phyloP scores from a whole-genome alignment of 2,113 vertebrate genomes.

The Heloderma charlesbogerti region DNA sequence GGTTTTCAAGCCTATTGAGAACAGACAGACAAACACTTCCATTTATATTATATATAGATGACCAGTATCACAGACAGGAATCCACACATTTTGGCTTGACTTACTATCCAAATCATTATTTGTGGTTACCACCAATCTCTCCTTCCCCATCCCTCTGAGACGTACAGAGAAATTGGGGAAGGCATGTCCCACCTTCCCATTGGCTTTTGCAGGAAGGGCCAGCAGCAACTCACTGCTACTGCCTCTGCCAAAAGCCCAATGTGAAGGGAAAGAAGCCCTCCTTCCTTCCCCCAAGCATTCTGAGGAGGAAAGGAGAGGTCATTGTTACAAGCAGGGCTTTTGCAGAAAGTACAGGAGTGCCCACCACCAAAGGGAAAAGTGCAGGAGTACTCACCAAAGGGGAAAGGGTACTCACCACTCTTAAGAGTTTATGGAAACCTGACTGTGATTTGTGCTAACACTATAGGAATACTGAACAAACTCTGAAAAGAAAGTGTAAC shows the following conservation, averaged over 20 bases:
- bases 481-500: neutral
- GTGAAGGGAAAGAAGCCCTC: neutral
- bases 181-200: no score
- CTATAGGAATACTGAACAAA: neutral
- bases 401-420: neutral
- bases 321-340: neutral
- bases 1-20: no score
- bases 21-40: no score
- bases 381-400: neutral
- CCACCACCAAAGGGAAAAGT: neutral
- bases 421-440: neutral
- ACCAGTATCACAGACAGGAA: neutral
- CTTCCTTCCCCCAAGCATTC: neutral
- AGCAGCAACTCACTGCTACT: neutral
- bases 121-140: neutral
- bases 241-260: neutral
- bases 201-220: neutral
- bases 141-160: neutral
- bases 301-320: neutral
- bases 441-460: neutral
- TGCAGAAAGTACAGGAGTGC: neutral
- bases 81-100: neutral
- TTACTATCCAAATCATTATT: neutral
- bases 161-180: neutral
- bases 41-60: no score